These are phyloP conservation scores for Forbesichthys agassizii DNA, from an alignment of 2,113 vertebrate species.

Conservation along the genomic window DNA sequence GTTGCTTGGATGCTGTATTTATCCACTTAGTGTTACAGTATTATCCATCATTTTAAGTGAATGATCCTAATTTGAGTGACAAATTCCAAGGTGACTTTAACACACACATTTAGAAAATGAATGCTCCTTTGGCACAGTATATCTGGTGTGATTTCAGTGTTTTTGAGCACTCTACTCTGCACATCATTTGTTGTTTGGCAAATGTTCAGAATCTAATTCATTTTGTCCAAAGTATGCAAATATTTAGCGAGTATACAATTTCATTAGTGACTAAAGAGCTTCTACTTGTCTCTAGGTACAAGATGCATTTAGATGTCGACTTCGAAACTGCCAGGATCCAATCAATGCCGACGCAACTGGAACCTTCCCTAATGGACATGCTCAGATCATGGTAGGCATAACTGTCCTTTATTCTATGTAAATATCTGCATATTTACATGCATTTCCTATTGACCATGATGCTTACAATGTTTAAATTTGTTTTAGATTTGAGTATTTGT, in stretches of 20 bases:
- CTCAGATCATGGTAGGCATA: slow-evolving; percentile 95
- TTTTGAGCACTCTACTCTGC: too few species aligned
- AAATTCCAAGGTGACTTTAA: too few species aligned
- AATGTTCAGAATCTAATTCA: background rate
- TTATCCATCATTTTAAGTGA: too few species aligned
- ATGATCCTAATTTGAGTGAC: too few species aligned
- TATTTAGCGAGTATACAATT: background rate
- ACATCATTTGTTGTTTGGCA: too few species aligned
- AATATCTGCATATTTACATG: background rate
- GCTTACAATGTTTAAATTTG: background rate
- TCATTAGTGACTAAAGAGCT: background rate
- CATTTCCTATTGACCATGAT: background rate
- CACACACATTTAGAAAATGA: too few species aligned
- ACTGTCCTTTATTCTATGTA: slow-evolving; percentile 32
- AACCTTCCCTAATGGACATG: slow-evolving; percentile 98
- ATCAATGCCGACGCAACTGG: slow-evolving; percentile 95
- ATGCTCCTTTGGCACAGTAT: too few species aligned
- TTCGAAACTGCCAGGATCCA: slow-evolving; percentile 98
- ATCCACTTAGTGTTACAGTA: too few species aligned
- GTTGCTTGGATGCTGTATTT: too few species aligned
- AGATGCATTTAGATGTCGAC: slow-evolving; percentile 95
- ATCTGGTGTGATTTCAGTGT: too few species aligned
- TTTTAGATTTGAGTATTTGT: background rate
- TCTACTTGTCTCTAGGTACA: slow-evolving; percentile 81
- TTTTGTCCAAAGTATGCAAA: background rate